phyloP scores from a whole-genome alignment of 2,113 vertebrate genomes.

The Anser brachyrhynchus region DNA sequence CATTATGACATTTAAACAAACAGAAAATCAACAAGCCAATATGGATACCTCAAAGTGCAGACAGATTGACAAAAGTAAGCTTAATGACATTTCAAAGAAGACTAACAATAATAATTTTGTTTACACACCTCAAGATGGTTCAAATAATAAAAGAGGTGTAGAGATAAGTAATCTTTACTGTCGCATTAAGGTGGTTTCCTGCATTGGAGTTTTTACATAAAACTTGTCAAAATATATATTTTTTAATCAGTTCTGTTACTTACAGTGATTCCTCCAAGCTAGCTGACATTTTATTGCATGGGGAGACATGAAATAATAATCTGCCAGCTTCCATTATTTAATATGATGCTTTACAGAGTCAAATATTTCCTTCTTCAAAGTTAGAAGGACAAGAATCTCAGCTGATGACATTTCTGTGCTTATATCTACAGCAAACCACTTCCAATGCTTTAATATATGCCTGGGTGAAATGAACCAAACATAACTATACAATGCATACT shows the following conservation, averaged over 20 bases:
- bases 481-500: not conserved
- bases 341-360: not conserved
- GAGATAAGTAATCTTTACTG: not conserved
- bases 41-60: accelerated
- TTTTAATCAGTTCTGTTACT: not conserved
- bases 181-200: not conserved
- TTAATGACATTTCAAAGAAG: not conserved
- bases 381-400: not conserved
- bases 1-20: not conserved
- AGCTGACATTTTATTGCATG: not conserved
- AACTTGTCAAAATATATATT: not conserved
- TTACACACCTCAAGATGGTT: not conserved
- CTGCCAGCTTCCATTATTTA: not conserved
- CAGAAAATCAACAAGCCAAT: not conserved
- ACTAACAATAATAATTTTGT: not conserved
- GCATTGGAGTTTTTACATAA: not conserved
- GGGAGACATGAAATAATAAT: not conserved
- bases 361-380: not conserved
- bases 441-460: not conserved
- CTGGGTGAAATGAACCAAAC: not conserved
- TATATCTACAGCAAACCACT: not conserved
- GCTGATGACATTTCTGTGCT: not conserved
- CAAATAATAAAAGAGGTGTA: not conserved
- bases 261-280: not conserved
- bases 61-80: not conserved